These are phyloP conservation scores for Aeoliscus strigatus DNA, from an alignment of 2,797 vertebrate species.

Conservation along the genomic window DNA sequence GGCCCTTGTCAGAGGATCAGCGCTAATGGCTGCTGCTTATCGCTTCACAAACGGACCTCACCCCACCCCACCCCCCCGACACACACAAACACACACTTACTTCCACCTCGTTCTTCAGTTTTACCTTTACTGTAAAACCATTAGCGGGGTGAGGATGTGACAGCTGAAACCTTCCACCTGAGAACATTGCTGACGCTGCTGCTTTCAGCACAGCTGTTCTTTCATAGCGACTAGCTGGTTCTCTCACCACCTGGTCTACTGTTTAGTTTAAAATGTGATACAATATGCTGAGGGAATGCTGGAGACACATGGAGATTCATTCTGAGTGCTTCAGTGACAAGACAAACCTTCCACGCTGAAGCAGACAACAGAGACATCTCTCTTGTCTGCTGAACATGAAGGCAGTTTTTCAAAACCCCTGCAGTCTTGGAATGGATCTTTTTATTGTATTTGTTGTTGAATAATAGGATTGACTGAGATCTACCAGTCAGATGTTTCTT, in stretches of 20 bases:
- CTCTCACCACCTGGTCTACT: constrained; percentile 43
- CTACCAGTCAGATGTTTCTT: too few relatives aligned
- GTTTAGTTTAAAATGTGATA: constrained; percentile 37
- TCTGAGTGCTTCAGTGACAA: constrained; percentile 10
- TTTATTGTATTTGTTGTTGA: constrained; percentile 14
- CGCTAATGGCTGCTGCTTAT: constrained; percentile 47
- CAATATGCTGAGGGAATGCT: constrained; percentile 18
- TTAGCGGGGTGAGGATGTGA: constrained; percentile 31
- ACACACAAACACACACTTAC: too few relatives aligned
- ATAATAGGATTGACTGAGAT: constrained; percentile 2
- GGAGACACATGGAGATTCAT: constrained; percentile 27
- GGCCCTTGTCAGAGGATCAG: constrained; percentile 37
- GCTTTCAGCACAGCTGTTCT: constrained; percentile 28
- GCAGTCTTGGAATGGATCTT: constrained; percentile 4
- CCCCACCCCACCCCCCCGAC: too few relatives aligned
- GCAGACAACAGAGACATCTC: constrained; percentile 29
- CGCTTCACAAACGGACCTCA: constrained; percentile 17
- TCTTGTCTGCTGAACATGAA: constrained; percentile 2
- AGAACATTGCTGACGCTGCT: constrained; percentile 46
- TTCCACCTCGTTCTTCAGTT: constrained; percentile 7
- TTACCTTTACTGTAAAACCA: constrained; percentile 26
- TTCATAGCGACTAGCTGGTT: constrained; percentile 50
- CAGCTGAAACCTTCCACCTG: constrained; percentile 51
- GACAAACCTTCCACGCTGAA: constrained; percentile 12
- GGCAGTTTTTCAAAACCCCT: constrained; percentile 14